A percentile compares a stretch with the other conserved stretches of the same genome.
phyloP scores from a whole-genome alignment of 2,113 vertebrate species.

The Tragelaphus buxtoni region DNA sequence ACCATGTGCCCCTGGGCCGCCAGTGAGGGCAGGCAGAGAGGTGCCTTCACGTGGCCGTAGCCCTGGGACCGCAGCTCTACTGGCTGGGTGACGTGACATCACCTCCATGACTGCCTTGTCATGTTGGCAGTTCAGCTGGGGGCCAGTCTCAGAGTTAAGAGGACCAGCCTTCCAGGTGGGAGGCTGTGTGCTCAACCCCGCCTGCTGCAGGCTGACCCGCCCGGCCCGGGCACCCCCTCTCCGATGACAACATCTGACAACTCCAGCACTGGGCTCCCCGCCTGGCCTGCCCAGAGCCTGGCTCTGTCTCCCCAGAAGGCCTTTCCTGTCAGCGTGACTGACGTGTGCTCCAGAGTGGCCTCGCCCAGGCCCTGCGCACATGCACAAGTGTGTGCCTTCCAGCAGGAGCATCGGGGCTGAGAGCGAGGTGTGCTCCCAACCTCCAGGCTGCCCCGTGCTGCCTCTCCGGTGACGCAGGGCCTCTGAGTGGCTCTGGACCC shows the following conservation, averaged over 20 bases:
- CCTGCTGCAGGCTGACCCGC: neutral
- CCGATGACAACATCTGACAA: neutral
- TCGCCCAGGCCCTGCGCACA: neutral
- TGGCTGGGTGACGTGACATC: neutral
- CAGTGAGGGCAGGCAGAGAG: neutral
- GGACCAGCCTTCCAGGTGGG: neutral
- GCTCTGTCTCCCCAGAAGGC: neutral
- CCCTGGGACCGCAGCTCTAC: neutral
- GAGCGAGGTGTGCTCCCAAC: neutral
- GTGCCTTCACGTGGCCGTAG: neutral
- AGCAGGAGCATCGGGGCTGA: neutral
- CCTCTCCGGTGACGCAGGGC: rapidly evolving
- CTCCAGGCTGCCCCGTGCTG: neutral
- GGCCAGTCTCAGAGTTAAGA: neutral
- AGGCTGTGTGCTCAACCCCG: neutral
- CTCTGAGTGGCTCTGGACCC: neutral
- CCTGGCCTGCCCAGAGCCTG: neutral
- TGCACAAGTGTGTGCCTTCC: rapidly evolving
- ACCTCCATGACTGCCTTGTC: neutral
- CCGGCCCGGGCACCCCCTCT: rapidly evolving
- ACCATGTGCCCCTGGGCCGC: neutral
- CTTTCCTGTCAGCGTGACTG: neutral
- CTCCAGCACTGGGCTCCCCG: neutral
- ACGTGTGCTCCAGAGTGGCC: neutral
- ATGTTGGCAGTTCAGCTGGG: neutral